phyloP scores from a whole-genome alignment of 2,113 vertebrate genomes.

The Bufo gargarizans region DNA sequence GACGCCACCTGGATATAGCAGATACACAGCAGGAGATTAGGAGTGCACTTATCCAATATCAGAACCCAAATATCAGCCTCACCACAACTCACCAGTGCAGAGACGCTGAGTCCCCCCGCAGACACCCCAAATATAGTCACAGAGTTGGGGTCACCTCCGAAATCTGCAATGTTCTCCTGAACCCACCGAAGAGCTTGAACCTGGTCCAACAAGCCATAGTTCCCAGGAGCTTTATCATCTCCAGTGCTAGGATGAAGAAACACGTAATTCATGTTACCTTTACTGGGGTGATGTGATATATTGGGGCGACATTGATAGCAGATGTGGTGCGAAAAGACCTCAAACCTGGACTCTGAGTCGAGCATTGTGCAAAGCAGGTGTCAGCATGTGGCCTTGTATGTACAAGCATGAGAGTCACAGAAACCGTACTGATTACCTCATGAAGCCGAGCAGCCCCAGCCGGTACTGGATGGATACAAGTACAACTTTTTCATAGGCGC shows the following conservation, averaged over 20 bases:
- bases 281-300: neutral
- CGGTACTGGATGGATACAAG: constrained; percentile 83
- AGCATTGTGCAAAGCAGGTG: neutral
- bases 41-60: neutral
- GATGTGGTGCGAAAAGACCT: neutral
- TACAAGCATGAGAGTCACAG: neutral
- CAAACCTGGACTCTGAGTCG: neutral
- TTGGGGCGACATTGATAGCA: neutral
- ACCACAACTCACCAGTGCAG: constrained; percentile 61
- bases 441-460: constrained; percentile 79
- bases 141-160: constrained; percentile 71
- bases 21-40: too few relatives aligned
- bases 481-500: constrained; percentile 79
- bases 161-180: constrained; percentile 76
- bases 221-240: constrained; percentile 79
- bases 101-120: constrained; percentile 83
- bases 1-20: too few relatives aligned
- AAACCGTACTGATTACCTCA: constrained; percentile 72
- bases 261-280: neutral
- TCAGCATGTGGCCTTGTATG: neutral
- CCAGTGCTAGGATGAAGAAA: constrained; percentile 71
- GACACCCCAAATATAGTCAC: constrained; percentile 89
- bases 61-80: neutral
- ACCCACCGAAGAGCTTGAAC: constrained; percentile 81
- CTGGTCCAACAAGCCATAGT: constrained; percentile 84